A percentile compares a stretch with the other conserved stretches of the same genome.
Evolutionary conservation across 1,140 invertebrate genomes (phyloP).

Genomic region (Hypsibius dujardini): DNA sequence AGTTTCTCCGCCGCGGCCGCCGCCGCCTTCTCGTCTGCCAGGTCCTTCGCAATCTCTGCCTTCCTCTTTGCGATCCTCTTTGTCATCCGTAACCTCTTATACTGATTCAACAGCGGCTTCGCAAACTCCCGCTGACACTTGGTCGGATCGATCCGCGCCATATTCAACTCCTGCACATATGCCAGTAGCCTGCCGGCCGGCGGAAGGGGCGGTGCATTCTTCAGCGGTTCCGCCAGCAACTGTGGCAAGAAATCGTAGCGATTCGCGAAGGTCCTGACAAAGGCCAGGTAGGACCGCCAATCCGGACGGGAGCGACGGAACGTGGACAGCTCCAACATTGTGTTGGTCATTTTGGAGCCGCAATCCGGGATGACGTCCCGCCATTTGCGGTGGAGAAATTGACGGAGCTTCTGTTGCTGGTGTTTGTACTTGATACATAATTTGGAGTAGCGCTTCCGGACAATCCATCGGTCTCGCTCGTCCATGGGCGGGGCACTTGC

Average conservation of each 20-base stretch:
- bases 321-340: background rate
- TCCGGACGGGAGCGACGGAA: conserved; percentile 2
- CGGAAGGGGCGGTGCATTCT: background rate
- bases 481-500: background rate
- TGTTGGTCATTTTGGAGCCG: background rate
- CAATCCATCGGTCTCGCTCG: background rate
- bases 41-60: background rate
- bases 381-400: background rate
- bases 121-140: background rate
- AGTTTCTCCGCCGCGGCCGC: too few species aligned
- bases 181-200: background rate
- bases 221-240: background rate
- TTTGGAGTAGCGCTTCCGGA: background rate
- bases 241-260: conserved; percentile 15
- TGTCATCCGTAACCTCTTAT: background rate
- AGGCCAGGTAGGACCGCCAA: background rate
- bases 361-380: background rate
- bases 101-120: background rate
- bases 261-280: background rate
- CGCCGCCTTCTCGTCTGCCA: too few species aligned
- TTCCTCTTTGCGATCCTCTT: background rate
- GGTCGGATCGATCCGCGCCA: background rate
- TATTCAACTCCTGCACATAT: background rate
- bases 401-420: background rate
- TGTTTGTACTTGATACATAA: background rate